Base-by-base conservation (phyloP, 2,888 invertebrate species). In the Agrilus mali region DNA sequence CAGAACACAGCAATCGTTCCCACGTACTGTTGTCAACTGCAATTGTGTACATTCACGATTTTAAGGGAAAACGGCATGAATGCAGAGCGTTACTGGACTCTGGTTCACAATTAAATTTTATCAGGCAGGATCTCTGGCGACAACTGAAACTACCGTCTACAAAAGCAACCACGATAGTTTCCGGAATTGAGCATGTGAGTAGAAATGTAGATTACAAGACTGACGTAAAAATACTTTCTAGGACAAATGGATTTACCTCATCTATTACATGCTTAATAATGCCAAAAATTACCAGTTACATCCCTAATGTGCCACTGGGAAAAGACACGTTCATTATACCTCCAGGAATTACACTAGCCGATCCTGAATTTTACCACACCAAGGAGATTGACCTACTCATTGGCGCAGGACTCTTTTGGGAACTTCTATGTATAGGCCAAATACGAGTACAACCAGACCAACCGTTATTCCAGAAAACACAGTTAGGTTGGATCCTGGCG, bases 1-100 rank as follows among this genome's bases (percentile, higher is more conserved):
- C 20, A 20, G n/a, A n/a, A n/a, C n/a, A n/a, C n/a, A n/a, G n/a
- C n/a, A n/a, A n/a, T n/a, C n/a, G n/a, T 20, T 20, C 20, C 4
- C 20, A 20, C 6, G 6, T 27, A 7, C 34, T 43, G 13, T n/a
- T 43, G 20, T 16, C 43, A n/a, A 43, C 43, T 7, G 40, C 35
- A 22, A 22, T 36, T 10, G 31, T 43, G 33, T 16, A n/a, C 6
- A 22, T 35, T 8, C n/a, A 8, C n/a, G 43, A 20, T 20, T 12
- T n/a, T 12, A 7, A 7, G 4, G 40, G 40, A n/a, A 33, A 16
- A 10, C n/a, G 15, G 8, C 7, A 15, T 4, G 14, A 38, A 8
- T 20, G 33, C 14, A 42, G 40, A 16, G 43, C 43, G 13, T n/a
- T 42, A 14, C 33, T 43, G 13, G 43, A 41, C 41, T 13, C 33